Evolutionary conservation across 2,797 vertebrate genomes (phyloP).

Genomic region (Tachyglossus aculeatus): DNA sequence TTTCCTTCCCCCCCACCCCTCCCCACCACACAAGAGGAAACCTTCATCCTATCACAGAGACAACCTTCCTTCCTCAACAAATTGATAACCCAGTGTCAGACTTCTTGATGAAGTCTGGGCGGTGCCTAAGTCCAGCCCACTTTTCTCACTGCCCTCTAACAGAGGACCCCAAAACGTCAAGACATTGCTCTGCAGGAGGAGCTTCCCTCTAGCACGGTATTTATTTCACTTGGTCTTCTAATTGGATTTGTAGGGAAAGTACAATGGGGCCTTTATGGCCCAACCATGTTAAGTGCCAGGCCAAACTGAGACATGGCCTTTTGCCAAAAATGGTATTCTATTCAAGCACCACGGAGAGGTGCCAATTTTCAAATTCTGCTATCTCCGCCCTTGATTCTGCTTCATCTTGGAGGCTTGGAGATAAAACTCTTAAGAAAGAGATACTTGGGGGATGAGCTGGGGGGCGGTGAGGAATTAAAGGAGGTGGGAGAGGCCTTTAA

Average conservation of each 20-base stretch:
- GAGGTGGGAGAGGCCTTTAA: too few relatives aligned
- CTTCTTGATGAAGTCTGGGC: too few relatives aligned
- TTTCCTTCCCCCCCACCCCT: too few relatives aligned
- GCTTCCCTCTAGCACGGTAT: constrained; percentile 44
- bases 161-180: background rate
- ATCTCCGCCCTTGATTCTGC: constrained; percentile 61
- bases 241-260: constrained; percentile 81
- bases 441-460: constrained; percentile 43
- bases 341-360: constrained; percentile 66
- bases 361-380: constrained; percentile 66
- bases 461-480: background rate
- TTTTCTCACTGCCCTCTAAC: background rate
- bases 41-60: background rate
- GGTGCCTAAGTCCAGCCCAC: constrained; percentile 24
- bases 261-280: constrained; percentile 92
- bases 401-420: constrained; percentile 63
- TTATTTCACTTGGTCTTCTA: constrained; percentile 81
- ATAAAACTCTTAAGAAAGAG: constrained; percentile 50
- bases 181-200: constrained; percentile 23
- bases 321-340: constrained; percentile 75
- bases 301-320: constrained; percentile 83
- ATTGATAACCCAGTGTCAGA: constrained; percentile 10
- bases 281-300: constrained; percentile 78
- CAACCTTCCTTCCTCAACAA: constrained; percentile 5
- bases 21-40: constrained; percentile 25